Evolutionary conservation across 2,797 vertebrate genomes (phyloP), one percentile per base, ranked within the genome.

Genomic region (Ptychobarbus kaznakovi): DNA sequence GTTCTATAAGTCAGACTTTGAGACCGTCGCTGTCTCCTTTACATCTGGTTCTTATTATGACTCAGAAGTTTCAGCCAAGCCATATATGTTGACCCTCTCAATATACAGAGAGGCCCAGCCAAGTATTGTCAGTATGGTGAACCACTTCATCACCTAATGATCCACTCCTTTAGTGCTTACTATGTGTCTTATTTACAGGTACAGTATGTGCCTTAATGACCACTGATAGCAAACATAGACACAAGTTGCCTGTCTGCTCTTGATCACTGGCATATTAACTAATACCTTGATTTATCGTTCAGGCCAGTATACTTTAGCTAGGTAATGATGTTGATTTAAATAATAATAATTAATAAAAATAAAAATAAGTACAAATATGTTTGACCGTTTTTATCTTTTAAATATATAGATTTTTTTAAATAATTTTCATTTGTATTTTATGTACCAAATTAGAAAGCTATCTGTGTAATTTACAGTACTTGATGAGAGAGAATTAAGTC

Each of bases 1-100:
- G 90, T 66, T 86, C 3, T 80, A 89, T 87, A 44, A 6, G 89
- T 88, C 86, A 92, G 87, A 88, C 86, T 86, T 83, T 83, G 91
- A 88, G 91, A 92, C 88, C 91, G 85, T 91, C 87, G 58, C 88
- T 89, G 93, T 92, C 92, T 92, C 91, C 80, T 88, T 91, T 93
- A 89, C 93, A 96, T 95, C 92, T 96, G 94, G 89, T 92, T 91
- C 88, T 83, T 88, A 87, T 94, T 94, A 94, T 94, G 92, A 94
- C 83, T 95, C 94, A 92, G 90, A 90, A 87, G 93, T 94, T 93
- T 92, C 89, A 93, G 89, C 90, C 80, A 91, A 93, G 89, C 87
- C 90, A 91, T 93, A 93, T 93, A 93, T 90, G 92, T 87, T 87
- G 87, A 88, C 87, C 91, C 90, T 93, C 28, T 74, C 13, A 61